Evolutionary conservation across 2,888 invertebrate species (phyloP).

Genomic region (Callyntrura guangdongensis): DNA sequence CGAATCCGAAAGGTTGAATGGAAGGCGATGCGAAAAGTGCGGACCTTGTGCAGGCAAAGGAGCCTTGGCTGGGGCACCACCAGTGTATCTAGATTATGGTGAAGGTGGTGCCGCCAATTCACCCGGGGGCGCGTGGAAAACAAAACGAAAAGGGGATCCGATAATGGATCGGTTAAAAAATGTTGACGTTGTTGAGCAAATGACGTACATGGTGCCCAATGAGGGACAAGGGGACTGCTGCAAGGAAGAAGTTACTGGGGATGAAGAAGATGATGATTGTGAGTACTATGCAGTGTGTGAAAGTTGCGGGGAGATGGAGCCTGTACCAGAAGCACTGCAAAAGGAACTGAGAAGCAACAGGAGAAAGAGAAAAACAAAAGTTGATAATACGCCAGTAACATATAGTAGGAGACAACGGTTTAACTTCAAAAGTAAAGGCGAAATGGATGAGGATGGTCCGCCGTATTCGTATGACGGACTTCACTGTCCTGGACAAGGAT

Average conservation of each 20-base stretch:
- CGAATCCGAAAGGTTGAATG: neutral
- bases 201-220: constrained; percentile 79
- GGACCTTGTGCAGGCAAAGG: constrained; percentile 54
- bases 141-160: constrained; percentile 51
- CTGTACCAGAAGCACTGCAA: constrained; percentile 60
- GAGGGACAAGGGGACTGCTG: constrained; percentile 24
- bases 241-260: constrained; percentile 15
- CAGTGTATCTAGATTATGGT: constrained; percentile 77
- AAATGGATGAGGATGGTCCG: constrained; percentile 73
- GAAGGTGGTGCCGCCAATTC: constrained; percentile 19
- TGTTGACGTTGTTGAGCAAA: constrained; percentile 83
- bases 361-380: neutral
- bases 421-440: constrained; percentile 79
- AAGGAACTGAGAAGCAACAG: neutral
- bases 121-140: constrained; percentile 28
- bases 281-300: constrained; percentile 77
- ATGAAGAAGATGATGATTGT: constrained; percentile 71
- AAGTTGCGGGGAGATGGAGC: constrained; percentile 81
- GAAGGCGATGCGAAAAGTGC: constrained; percentile 12
- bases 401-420: constrained; percentile 82
- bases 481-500: constrained; percentile 28
- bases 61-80: constrained; percentile 61
- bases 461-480: constrained; percentile 74
- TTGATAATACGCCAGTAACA: constrained; percentile 78
- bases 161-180: constrained; percentile 81